Evolutionary conservation across 2,113 vertebrate genomes (phyloP).

Genomic region (Periophthalmodon schlosseri): DNA sequence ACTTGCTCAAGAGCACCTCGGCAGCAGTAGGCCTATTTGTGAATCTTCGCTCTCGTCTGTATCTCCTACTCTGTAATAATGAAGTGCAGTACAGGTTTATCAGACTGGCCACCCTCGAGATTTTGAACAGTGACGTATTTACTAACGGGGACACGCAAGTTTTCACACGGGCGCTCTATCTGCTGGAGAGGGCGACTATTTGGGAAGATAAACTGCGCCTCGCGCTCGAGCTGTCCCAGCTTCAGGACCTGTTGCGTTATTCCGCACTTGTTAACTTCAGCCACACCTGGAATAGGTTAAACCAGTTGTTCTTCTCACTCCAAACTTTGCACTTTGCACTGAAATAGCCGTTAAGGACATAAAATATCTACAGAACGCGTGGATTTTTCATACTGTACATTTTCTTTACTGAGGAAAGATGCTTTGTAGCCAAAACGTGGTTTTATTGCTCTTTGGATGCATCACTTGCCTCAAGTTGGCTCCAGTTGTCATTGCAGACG

Average conservation of each 20-base stretch:
- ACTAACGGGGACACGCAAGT: slow-evolving; percentile 76
- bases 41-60: slow-evolving; percentile 2
- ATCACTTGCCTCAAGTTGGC: slow-evolving; percentile 70
- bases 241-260: slow-evolving; percentile 47
- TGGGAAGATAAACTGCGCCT: slow-evolving; percentile 77
- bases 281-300: slow-evolving; percentile 38
- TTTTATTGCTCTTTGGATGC: slow-evolving; percentile 70
- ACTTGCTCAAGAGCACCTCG: slow-evolving; percentile 24
- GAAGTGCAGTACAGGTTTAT: slow-evolving; percentile 22
- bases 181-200: slow-evolving; percentile 71
- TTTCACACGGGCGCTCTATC: slow-evolving; percentile 81
- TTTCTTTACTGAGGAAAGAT: slow-evolving; percentile 34
- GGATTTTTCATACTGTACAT: slow-evolving; percentile 17
- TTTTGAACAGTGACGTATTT: slow-evolving; percentile 76
- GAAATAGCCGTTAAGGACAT: not conserved
- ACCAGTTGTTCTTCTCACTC: slow-evolving; percentile 16
- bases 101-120: slow-evolving; percentile 45
- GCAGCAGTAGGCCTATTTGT: not conserved
- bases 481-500: slow-evolving; percentile 75
- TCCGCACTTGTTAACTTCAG: slow-evolving; percentile 42
- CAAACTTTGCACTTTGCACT: slow-evolving; percentile 26
- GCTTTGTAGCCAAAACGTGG: slow-evolving; percentile 41
- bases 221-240: slow-evolving; percentile 56
- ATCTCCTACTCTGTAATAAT: slow-evolving; percentile 27
- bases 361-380: not conserved